Conservation (phyloP, 1,140 invertebrate species). For the Drosophila kanapiae region DNA sequence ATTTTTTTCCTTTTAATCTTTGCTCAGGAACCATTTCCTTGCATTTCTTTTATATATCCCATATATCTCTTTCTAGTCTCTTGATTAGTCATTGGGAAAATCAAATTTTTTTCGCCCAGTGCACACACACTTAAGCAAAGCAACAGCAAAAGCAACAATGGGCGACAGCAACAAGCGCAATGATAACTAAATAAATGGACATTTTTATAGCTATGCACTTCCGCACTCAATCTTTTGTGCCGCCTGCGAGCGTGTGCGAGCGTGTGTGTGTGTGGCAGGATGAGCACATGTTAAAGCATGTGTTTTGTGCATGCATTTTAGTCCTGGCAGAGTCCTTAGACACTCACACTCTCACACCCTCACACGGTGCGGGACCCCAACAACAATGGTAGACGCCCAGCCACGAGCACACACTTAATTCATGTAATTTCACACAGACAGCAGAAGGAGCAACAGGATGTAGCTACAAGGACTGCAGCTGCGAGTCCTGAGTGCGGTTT, state of each 20-base stretch:
- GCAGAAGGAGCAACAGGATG: slow-evolving; percentile 72
- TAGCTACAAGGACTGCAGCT: slow-evolving; percentile 36
- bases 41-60: background rate
- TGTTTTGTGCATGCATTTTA: slow-evolving; percentile 65
- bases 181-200: slow-evolving; percentile 84
- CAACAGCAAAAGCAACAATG: slow-evolving; percentile 51
- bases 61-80: too few relatives aligned
- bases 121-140: slow-evolving; percentile 23
- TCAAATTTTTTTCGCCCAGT: background rate
- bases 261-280: slow-evolving; percentile 56
- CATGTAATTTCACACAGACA: slow-evolving; percentile 82
- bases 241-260: slow-evolving; percentile 35
- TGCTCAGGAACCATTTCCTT: too few relatives aligned
- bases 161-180: slow-evolving; percentile 78
- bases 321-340: slow-evolving; percentile 33
- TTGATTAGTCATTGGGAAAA: background rate
- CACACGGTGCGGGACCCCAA: slow-evolving; percentile 28
- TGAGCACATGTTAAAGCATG: slow-evolving; percentile 77
- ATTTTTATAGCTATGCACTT: slow-evolving; percentile 84
- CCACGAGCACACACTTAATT: slow-evolving; percentile 75
- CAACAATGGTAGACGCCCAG: slow-evolving; percentile 49
- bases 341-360: slow-evolving; percentile 15
- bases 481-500: slow-evolving; percentile 63
- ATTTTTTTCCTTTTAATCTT: too few relatives aligned
- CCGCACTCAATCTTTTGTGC: slow-evolving; percentile 83